Conservation (phyloP, 2,113 vertebrate species). For the Poeciliopsis prolifica region DNA sequence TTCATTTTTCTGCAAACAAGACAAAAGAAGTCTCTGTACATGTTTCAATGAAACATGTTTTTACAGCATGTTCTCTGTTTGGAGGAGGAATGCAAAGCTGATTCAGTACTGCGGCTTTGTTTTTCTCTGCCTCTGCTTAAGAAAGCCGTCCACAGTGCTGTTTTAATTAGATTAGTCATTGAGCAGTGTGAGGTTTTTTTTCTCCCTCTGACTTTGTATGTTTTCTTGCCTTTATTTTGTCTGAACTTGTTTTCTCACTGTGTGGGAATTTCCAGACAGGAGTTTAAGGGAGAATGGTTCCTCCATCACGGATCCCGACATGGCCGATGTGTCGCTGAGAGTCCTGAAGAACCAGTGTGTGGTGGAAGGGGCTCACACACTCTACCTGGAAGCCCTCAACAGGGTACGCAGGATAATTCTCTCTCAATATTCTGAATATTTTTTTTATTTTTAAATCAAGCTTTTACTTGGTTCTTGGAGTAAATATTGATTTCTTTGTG, state of each 20-base stretch:
- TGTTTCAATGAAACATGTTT: neutral
- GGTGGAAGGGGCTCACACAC: conserved; percentile 85
- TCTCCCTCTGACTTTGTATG: neutral
- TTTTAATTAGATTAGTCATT: conserved; percentile 25
- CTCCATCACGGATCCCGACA: conserved; percentile 80
- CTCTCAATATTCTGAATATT: neutral
- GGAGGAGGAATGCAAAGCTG: neutral
- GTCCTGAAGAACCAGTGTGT: conserved; percentile 90
- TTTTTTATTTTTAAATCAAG: neutral
- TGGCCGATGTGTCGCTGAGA: conserved; percentile 80
- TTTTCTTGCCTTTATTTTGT: conserved; percentile 2
- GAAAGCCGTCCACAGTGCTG: neutral
- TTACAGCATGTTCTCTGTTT: neutral
- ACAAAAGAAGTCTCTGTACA: neutral
- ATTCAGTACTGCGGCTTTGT: conserved; percentile 1
- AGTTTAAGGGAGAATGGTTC: conserved; percentile 72
- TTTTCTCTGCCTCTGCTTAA: neutral
- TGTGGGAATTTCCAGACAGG: conserved; percentile 66
- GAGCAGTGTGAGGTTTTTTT: neutral
- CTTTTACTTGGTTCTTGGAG: neutral
- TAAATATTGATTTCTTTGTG: neutral
- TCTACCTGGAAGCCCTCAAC: conserved; percentile 90
- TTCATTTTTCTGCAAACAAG: neutral
- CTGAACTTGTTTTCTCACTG: neutral
- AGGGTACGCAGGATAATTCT: conserved; percentile 76